A percentile compares a stretch with the other conserved stretches of the same genome.
Conservation (phyloP, 2,797 vertebrate species). For the Dicrostonyx torquatus region DNA sequence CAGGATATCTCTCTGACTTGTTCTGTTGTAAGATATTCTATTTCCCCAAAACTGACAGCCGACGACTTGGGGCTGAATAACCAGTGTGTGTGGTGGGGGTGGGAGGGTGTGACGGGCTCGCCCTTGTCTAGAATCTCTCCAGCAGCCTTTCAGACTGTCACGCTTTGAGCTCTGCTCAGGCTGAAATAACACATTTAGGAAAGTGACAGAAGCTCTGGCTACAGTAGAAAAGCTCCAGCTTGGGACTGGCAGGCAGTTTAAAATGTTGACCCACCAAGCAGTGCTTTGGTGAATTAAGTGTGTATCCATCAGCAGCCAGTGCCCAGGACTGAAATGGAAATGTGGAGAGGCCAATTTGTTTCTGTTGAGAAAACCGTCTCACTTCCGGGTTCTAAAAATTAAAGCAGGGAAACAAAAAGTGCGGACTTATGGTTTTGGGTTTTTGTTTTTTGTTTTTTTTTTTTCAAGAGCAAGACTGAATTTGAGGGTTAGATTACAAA, state of each 20-base stretch:
- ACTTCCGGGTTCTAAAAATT: slow-evolving; percentile 47
- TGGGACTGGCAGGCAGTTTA: not conserved
- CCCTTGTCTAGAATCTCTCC: slow-evolving; percentile 47
- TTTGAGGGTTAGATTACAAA: not conserved
- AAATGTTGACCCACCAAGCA: slow-evolving; percentile 7
- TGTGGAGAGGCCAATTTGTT: slow-evolving; percentile 52
- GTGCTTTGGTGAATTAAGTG: slow-evolving; percentile 24
- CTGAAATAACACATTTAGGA: slow-evolving; percentile 24
- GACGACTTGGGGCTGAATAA: slow-evolving; percentile 40
- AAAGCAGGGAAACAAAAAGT: slow-evolving; percentile 11
- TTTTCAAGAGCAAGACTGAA: not conserved
- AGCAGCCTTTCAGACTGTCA: not conserved
- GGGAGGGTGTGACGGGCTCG: not conserved
- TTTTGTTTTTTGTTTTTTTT: not conserved
- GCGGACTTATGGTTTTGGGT: no score
- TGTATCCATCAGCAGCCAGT: not conserved
- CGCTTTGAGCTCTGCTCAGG: not conserved
- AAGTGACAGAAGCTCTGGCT: not conserved
- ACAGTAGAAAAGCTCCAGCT: slow-evolving; percentile 19
- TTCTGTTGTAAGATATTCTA: slow-evolving; percentile 43
- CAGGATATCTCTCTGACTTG: not conserved
- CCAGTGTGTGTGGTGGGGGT: not conserved
- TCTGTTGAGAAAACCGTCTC: slow-evolving; percentile 38
- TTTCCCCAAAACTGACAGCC: slow-evolving; percentile 43
- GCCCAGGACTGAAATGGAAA: slow-evolving; percentile 21